These are phyloP conservation scores for Netelia virgata DNA, from an alignment of 2,888 invertebrate genomes.

Conservation along the genomic window DNA sequence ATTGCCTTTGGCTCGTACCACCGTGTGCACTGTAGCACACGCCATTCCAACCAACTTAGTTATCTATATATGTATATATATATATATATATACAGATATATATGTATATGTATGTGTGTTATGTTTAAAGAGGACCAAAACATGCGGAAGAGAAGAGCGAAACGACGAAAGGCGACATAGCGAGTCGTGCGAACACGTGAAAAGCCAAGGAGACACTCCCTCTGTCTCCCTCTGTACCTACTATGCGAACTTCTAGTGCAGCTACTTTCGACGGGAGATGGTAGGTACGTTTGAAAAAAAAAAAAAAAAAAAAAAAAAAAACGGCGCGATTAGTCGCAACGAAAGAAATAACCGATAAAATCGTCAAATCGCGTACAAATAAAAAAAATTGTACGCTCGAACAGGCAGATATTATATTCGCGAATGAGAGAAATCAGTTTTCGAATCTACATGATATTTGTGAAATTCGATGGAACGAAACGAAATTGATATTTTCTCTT, in stretches of 20 bases:
- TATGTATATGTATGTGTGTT: not conserved
- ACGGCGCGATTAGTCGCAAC: constrained; percentile 1
- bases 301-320: not conserved
- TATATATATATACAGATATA: not conserved
- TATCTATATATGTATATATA: constrained; percentile 20
- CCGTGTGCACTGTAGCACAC: constrained; percentile 31
- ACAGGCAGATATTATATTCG: too few species aligned
- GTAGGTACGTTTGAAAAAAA: not conserved
- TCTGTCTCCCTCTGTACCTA: not conserved
- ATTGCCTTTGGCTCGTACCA: constrained; percentile 62
- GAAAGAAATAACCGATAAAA: not conserved
- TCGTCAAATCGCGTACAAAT: not conserved
- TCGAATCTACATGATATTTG: too few species aligned
- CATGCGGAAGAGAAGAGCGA: constrained; percentile 49
- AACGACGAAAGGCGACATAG: constrained; percentile 62
- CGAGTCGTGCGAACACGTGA: constrained; percentile 45
- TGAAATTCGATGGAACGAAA: not conserved
- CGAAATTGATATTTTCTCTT: not conserved
- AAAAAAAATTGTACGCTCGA: not conserved
- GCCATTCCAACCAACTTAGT: constrained; percentile 43
- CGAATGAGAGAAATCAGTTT: too few species aligned
- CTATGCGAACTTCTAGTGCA: not conserved
- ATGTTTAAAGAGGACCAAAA: constrained; percentile 15
- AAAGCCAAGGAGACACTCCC: constrained; percentile 23
- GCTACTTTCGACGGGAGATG: constrained; percentile 3